Evolutionary conservation across 2,797 vertebrate species (phyloP), one percentile per base, ranked within the genome.

Genomic region (Thripadectes ignobilis): DNA sequence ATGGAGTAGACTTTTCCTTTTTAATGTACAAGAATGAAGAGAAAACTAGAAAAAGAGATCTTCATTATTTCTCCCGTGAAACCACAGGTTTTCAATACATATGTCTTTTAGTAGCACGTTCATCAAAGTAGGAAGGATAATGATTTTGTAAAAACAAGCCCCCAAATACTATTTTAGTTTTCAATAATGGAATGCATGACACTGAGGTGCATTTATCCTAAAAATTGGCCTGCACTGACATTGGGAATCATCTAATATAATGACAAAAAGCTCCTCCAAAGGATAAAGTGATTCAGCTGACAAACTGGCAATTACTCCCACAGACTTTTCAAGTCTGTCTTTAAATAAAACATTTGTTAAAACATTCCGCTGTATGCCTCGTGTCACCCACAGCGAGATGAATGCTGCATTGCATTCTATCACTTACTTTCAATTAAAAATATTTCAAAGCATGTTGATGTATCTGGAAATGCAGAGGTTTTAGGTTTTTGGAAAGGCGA

Each of bases 261-360:
- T 97, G 94, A 97, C 92, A 97, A 95, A 97, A 97, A 95, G 30
- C 96, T 97, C 88, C 95, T 97, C 95, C 90, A 92, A 94, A 95
- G 87, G 91, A 89, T 95, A 89, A 94, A 97, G 51, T 95, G 94
- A 97, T 95, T 97, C 95, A 97, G 67, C 94, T 97, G 96, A 98
- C 95, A 98, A 97, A 97, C 95, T 97, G 93, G 85, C 94, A 97
- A 97, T 97, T 97, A 98, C 91, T 97, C 96, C 95, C 85, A 97
- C 94, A 96, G 93, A 68, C 82, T 96, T 91, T 96, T 96, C 83
- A 96, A 97, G 82, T 68, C 81, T 96, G 92, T 86, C 95, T 97
- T 98, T 97, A 98, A 97, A 97, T 97, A 97, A 98, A 98, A 97
- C 81, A 95, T 97, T 97, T 89, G 90, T 97, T 97, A 96, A 97